phyloP scores from a whole-genome alignment of 2,888 invertebrate species.

The Panopea generosa region DNA sequence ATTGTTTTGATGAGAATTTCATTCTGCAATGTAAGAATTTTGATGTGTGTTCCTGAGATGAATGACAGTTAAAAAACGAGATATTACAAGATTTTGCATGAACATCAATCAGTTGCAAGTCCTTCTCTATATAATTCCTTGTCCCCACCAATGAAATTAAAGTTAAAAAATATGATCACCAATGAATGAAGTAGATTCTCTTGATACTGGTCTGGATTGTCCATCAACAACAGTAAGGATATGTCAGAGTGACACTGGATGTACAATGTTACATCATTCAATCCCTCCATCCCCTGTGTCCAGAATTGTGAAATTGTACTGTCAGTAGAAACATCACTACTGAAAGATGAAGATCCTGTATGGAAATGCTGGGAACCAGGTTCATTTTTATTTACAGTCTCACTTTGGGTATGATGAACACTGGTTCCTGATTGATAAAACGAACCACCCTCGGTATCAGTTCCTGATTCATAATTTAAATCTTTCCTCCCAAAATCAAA shows the following conservation, averaged over 20 bases:
- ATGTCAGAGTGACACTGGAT: conserved; percentile 80
- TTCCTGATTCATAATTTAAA: conserved; percentile 29
- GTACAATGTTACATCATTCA: conserved; percentile 75
- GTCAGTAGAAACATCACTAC: conserved; percentile 53
- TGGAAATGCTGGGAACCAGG: not conserved
- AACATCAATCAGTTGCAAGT: too few relatives aligned
- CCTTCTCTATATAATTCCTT: too few relatives aligned
- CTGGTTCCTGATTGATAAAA: conserved; percentile 11
- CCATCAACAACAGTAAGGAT: conserved; percentile 75
- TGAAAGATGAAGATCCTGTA: conserved; percentile 31
- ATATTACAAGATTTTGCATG: too few relatives aligned
- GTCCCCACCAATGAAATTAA: too few relatives aligned
- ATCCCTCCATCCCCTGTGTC: conserved; percentile 65
- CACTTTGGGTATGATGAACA: conserved; percentile 9
- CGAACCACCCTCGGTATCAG: conserved; percentile 33
- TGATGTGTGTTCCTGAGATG: too few relatives aligned
- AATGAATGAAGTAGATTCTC: conserved; percentile 69
- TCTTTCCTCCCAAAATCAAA: conserved; percentile 38
- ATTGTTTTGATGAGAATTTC: too few relatives aligned
- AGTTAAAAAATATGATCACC: too few relatives aligned
- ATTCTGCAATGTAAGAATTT: too few relatives aligned
- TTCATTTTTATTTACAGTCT: not conserved
- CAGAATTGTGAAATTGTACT: conserved; percentile 62
- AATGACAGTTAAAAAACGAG: too few relatives aligned
- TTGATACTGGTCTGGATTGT: conserved; percentile 64